phyloP scores from a whole-genome alignment of 30 jellyfish, hydroid and myxozoan species.

The Catostylus mosaicus region DNA sequence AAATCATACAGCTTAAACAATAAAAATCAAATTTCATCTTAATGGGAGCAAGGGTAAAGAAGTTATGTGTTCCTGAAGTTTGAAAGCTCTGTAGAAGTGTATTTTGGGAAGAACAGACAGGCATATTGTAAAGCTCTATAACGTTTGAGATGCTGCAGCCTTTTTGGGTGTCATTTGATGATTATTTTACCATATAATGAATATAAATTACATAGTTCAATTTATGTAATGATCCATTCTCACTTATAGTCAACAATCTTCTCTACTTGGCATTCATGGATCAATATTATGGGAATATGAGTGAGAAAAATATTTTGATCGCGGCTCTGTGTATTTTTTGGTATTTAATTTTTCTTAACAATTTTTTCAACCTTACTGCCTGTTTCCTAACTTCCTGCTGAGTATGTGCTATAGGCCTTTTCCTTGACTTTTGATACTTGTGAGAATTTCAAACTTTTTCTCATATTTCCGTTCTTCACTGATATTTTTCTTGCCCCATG shows the following conservation, averaged over 20 bases:
- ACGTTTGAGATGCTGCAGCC: not conserved
- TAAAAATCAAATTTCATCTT: not conserved
- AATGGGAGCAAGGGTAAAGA: conserved; percentile 4
- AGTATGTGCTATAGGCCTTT: not conserved
- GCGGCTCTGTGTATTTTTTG: conserved; percentile 12
- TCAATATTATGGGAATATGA: not conserved
- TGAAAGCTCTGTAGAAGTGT: conserved; percentile 6
- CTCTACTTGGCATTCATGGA: not conserved
- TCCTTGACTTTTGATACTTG: conserved; percentile 1
- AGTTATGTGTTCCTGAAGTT: conserved; percentile 18
- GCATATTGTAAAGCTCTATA: conserved; percentile 11
- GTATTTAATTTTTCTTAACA: not conserved
- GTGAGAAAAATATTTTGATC: not conserved
- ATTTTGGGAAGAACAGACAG: conserved; percentile 9
- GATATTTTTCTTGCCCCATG: not conserved
- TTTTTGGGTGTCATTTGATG: not conserved
- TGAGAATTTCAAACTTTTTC: conserved; percentile 7
- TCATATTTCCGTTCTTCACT: not conserved
- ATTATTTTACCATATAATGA: not conserved
- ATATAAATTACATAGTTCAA: not conserved
- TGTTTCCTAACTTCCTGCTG: conserved; percentile 12
- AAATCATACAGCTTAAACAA: not conserved
- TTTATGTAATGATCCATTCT: not conserved
- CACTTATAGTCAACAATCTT: not conserved
- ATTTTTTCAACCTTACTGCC: conserved; percentile 4